Evolutionary conservation across 2,888 invertebrate genomes (phyloP).

Genomic region (Lasius fuliginosus): DNA sequence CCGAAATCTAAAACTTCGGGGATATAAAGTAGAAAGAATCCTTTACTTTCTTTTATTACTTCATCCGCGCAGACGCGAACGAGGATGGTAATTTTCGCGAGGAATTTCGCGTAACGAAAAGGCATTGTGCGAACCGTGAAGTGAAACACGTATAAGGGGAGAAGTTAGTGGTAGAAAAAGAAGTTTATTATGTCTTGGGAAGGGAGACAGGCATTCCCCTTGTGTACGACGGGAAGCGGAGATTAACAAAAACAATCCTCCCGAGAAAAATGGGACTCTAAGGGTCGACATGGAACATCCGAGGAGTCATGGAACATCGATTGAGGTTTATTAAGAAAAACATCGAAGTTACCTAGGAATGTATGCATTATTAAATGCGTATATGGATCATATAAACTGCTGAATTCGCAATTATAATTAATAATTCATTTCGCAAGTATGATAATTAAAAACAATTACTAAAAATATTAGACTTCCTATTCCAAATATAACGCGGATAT

Average conservation of each 20-base stretch:
- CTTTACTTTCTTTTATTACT: slow-evolving; percentile 48
- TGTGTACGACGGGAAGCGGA: slow-evolving; percentile 31
- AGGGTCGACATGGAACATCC: slow-evolving; percentile 22
- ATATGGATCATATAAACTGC: background rate
- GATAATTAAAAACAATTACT: background rate
- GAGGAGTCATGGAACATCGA: background rate
- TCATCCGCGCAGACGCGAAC: background rate
- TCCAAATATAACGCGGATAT: background rate
- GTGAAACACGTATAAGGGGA: slow-evolving; percentile 34
- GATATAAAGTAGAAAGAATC: slow-evolving; percentile 26
- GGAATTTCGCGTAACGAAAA: slow-evolving; percentile 45
- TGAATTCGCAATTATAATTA: background rate
- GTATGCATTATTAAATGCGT: background rate
- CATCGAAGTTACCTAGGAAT: background rate
- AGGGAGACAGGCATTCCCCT: slow-evolving; percentile 36
- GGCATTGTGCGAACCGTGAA: slow-evolving; percentile 48
- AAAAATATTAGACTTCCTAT: background rate
- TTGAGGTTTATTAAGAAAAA: slow-evolving; percentile 37
- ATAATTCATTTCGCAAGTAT: background rate
- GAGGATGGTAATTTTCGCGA: slow-evolving; percentile 48
- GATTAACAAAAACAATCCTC: slow-evolving; percentile 51
- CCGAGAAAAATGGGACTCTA: slow-evolving; percentile 22
- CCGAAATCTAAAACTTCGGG: slow-evolving; percentile 43
- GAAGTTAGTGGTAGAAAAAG: slow-evolving; percentile 2
- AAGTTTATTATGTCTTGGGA: slow-evolving; percentile 56